These are phyloP conservation scores for Caenorhabditis sulstoni DNA, from an alignment of 2,888 invertebrate species.

Conservation along the genomic window DNA sequence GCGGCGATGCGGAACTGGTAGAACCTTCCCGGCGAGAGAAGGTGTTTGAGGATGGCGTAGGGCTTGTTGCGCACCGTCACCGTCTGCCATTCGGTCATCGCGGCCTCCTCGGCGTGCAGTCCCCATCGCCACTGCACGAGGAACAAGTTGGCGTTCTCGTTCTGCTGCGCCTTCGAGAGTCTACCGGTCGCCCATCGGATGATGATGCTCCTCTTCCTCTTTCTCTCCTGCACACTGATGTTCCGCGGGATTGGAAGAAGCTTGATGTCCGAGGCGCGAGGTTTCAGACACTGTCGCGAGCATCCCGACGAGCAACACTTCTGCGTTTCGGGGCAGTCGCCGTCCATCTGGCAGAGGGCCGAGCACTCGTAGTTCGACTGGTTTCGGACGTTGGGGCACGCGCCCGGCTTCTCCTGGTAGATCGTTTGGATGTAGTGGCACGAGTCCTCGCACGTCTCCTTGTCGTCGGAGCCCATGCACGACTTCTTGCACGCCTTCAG, in stretches of 20 bases:
- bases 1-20: slow-evolving; percentile 80
- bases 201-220: slow-evolving; percentile 76
- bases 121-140: slow-evolving; percentile 80
- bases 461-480: slow-evolving; percentile 40
- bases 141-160: slow-evolving; percentile 75
- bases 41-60: slow-evolving; percentile 80
- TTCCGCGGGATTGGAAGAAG: slow-evolving; percentile 76
- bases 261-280: slow-evolving; percentile 53
- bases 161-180: slow-evolving; percentile 65
- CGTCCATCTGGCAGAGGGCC: slow-evolving; percentile 80
- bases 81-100: slow-evolving; percentile 80
- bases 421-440: slow-evolving; percentile 81
- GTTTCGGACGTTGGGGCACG: slow-evolving; percentile 78
- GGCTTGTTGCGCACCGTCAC: slow-evolving; percentile 77
- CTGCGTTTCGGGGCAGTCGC: slow-evolving; percentile 80
- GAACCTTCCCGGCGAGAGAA: slow-evolving; percentile 78
- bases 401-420: slow-evolving; percentile 80
- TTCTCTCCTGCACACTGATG: slow-evolving; percentile 76
- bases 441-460: slow-evolving; percentile 74
- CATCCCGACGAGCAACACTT: slow-evolving; percentile 81
- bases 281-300: slow-evolving; percentile 70
- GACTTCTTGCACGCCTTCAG: slow-evolving; percentile 58
- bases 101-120: slow-evolving; percentile 63
- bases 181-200: slow-evolving; percentile 78
- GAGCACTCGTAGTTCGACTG: slow-evolving; percentile 79